Evolutionary conservation across 2,888 invertebrate genomes (phyloP).

Genomic region (Hirudinaria manillensis): DNA sequence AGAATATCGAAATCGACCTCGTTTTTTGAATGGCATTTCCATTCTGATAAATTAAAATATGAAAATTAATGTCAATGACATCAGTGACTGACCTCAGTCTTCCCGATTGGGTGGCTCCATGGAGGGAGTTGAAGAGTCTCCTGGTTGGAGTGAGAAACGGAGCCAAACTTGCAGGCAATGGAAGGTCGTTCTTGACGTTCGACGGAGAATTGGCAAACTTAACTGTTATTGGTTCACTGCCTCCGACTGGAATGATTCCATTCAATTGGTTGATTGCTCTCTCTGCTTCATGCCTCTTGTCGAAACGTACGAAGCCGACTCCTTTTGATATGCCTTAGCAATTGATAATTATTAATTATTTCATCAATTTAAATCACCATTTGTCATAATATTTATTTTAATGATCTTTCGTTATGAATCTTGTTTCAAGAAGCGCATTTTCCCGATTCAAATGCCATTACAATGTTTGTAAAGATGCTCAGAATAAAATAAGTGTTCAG

Average conservation of each 20-base stretch:
- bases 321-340: slow-evolving; percentile 75
- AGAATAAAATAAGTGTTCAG: no score
- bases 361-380: background rate
- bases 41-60: no score
- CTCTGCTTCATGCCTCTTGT: slow-evolving; percentile 82
- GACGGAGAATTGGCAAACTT: slow-evolving; percentile 85
- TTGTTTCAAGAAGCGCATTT: no score
- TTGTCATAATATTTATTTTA: no score
- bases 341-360: background rate
- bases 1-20: no score
- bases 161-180: slow-evolving; percentile 45
- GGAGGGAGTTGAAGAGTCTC: slow-evolving; percentile 70
- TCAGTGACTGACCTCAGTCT: slow-evolving; percentile 49
- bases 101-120: slow-evolving; percentile 62
- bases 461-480: no score
- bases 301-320: slow-evolving; percentile 86
- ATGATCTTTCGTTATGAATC: no score
- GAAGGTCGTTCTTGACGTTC: slow-evolving; percentile 47
- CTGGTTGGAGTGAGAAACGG: slow-evolving; percentile 57
- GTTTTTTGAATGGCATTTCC: no score
- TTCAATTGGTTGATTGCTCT: slow-evolving; percentile 82
- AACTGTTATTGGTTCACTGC: slow-evolving; percentile 80
- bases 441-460: no score
- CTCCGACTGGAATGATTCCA: slow-evolving; percentile 78
- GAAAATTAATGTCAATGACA: no score